Percentiles rank a stretch among this genome's conserved stretches.
Evolutionary conservation across 2,113 vertebrate species (phyloP).

Genomic region (Nibea coibor): DNA sequence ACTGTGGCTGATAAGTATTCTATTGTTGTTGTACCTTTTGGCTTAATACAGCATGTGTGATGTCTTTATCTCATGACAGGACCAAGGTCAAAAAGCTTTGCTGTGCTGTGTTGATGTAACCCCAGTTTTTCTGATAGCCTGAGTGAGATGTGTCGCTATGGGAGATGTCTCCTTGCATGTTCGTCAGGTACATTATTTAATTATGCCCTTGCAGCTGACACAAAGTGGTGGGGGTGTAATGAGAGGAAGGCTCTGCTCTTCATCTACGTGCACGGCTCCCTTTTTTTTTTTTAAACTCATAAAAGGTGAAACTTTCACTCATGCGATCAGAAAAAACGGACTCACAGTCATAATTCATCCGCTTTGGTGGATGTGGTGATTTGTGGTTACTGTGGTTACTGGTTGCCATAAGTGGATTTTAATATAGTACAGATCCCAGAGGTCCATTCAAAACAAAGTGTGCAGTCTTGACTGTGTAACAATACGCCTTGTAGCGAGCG

Average conservation of each 20-base stretch:
- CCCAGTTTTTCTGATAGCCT: conserved; percentile 8
- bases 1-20: conserved; percentile 28
- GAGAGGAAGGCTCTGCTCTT: background rate
- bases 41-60: conserved; percentile 29
- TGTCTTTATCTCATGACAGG: conserved; percentile 36
- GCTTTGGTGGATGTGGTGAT: background rate
- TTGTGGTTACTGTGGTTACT: conserved; percentile 14
- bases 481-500: background rate
- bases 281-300: background rate
- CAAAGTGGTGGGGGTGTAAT: conserved; percentile 14
- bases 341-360: background rate
- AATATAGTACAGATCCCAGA: background rate
- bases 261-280: conserved; percentile 24
- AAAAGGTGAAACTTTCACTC: conserved; percentile 9
- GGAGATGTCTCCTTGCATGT: conserved; percentile 11
- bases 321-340: conserved; percentile 5
- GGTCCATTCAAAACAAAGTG: conserved; percentile 2
- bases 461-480: conserved; percentile 2
- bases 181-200: conserved; percentile 29
- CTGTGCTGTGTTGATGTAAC: conserved; percentile 16
- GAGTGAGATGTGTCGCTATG: conserved; percentile 24
- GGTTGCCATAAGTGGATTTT: conserved; percentile 13
- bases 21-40: conserved; percentile 39
- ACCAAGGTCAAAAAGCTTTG: conserved; percentile 25
- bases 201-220: conserved; percentile 15